Evolutionary conservation across 2,797 vertebrate species (phyloP), one percentile per base, ranked within the genome.

Genomic region (Arrhamphus sclerolepis): DNA sequence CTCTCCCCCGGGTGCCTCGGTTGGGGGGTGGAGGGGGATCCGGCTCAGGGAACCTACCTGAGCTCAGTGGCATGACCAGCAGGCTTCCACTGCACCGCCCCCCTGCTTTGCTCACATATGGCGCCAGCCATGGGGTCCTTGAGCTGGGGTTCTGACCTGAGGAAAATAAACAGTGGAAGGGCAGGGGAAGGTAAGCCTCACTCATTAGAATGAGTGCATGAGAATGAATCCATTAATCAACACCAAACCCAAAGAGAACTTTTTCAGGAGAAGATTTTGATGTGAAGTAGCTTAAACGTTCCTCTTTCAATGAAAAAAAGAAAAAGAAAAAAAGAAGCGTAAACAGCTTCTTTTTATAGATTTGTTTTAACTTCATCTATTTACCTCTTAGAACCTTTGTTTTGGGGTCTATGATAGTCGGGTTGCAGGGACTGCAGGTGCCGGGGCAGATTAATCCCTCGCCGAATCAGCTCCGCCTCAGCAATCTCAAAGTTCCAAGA

Each of bases 11-110:
- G 90, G 90, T 82, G 74, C 82, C 87, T 11, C 72, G 60, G 72
- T 71, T 58, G 82, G 84, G n/a, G 40, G 7, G 39, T 4, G 42
- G 42, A 11, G 42, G 84, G 80, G 77, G 85, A 90, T 91, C 89
- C 88, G 87, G 89, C 84, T 87, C 31, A 77, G 60, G 77, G 84
- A 89, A 86, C 81, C 80, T 92, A 92, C 91, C 90, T 93, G 91
- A 88, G 86, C 85, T 90, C 77, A 69, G 72, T 85, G 83, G 85
- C 82, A 84, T 77, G 82, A 81, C 87, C 77, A 77, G 85, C 83
- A 87, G 86, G 86, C 85, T 88, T 88, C 86, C 83, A 72, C 73
- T 75, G 81, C 83, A 78, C 84, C 80, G 72, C 87, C 87, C 24
- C 84, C 83, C 86, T 86, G 83, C 82, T 80, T 76, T 20, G 81